These are phyloP conservation scores for Crossoptilon crossoptilon DNA, from an alignment of 2,797 vertebrate genomes.

Conservation along the genomic window DNA sequence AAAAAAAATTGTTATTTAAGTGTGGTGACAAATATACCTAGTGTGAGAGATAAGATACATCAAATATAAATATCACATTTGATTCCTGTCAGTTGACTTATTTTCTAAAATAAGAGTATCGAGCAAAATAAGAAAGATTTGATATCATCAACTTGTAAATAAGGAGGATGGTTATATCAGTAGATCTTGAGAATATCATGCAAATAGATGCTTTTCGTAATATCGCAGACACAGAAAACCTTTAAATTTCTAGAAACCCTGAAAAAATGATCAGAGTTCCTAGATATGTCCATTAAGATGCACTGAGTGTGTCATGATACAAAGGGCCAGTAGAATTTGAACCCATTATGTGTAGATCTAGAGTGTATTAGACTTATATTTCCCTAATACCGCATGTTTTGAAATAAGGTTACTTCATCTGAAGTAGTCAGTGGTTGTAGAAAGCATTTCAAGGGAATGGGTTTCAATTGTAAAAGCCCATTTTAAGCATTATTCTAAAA, in stretches of 20 bases:
- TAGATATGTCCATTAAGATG: background rate
- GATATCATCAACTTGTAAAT: background rate
- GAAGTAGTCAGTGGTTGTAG: slow-evolving; percentile 26
- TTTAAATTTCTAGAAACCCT: slow-evolving; percentile 2
- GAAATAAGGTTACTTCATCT: slow-evolving; percentile 3
- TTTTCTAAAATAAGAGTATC: background rate
- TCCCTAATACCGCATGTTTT: background rate
- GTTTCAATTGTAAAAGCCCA: slow-evolving; percentile 6
- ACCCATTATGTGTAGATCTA: background rate
- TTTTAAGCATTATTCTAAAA: slow-evolving; percentile 29
- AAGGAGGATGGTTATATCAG: background rate
- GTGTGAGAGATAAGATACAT: background rate
- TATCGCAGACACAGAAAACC: background rate
- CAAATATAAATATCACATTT: background rate
- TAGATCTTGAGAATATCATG: background rate
- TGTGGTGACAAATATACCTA: background rate
- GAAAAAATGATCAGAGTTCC: background rate
- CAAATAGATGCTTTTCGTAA: background rate
- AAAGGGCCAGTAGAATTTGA: slow-evolving; percentile 2
- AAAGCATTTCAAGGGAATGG: slow-evolving; percentile 6
- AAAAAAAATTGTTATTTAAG: background rate
- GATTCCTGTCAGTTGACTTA: background rate
- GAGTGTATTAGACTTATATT: background rate
- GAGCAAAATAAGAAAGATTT: background rate
- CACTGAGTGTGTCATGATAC: background rate